Percentiles rank a stretch among this genome's conserved stretches.
phyloP scores from a whole-genome alignment of 2,888 invertebrate genomes.

The Nemotelus nigrinus region DNA sequence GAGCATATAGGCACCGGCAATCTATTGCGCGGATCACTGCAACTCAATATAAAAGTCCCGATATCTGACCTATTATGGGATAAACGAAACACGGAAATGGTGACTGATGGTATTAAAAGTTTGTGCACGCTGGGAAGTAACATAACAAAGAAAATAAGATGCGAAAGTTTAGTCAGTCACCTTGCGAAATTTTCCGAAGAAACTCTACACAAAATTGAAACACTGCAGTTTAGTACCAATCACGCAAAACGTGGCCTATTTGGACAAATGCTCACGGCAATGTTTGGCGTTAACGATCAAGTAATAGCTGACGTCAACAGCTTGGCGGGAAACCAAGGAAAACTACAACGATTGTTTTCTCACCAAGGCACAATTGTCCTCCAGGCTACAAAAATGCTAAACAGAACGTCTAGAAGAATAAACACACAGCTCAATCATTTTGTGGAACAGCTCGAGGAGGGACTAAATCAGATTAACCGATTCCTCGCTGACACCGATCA shows the following conservation, averaged over 20 bases:
- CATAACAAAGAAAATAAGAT: background rate
- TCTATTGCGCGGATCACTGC: too few species aligned
- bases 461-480: background rate
- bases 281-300: background rate
- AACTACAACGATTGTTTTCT: background rate
- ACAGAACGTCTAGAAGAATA: background rate
- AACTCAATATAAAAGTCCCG: too few species aligned
- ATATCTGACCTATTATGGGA: background rate
- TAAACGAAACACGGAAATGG: background rate
- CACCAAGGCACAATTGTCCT: background rate
- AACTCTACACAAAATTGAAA: background rate
- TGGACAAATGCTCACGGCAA: background rate
- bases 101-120: background rate
- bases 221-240: background rate
- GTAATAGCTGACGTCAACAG: background rate
- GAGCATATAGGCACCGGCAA: too few species aligned
- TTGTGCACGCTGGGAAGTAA: too few species aligned
- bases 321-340: background rate
- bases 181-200: background rate
- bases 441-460: background rate
- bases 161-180: background rate
- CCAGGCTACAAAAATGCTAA: background rate
- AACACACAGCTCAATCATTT: background rate
- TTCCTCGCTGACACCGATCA: background rate
- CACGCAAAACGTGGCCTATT: background rate